Base-by-base conservation (phyloP, 2,113 vertebrate species). In the Pygoscelis antarcticus region DNA sequence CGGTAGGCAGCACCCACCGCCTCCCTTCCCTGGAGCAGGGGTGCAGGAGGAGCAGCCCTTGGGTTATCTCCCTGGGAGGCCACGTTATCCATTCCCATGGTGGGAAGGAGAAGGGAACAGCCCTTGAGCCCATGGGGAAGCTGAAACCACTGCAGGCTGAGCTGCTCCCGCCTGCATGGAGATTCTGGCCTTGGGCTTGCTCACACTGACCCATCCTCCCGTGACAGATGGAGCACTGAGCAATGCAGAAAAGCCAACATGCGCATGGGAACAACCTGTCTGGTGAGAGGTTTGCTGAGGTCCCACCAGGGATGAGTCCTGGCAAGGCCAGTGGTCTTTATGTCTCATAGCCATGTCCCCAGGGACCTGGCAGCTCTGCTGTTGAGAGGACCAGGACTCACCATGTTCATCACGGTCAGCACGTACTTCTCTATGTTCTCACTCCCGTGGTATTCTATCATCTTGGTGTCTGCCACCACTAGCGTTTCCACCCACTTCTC, bases 401-500 rank as follows among this genome's bases (percentile, higher is more conserved):
- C 99, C 97, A 99, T 99, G 97, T 99, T 99, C 99, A 99, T 99
- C 94, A 99, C 97, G 2, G 99, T 99, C 87, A 99, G 98, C 85
- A 99, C 98, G 5, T 99, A 99, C 96, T 96, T 99, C 97, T 99
- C 99, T 13, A 99, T 98, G 3, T 97, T 95, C 10, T 98, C 97
- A 9, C 97, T 99, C 34, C 99, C 99, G 0, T 99, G 99, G 89
- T 99, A 98, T 79, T 99, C 99, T 76, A 99, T 98, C 99, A 99
- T 99, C 93, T 99, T 99, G 55, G 98, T 65, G 74, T 99, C 99
- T 0, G 99, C 99, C 83, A 99, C 99, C 96, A 99, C 99, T 97
- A 99, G 97, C 0, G 99, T 99, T 93, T 99, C 99, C 97, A 99
- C 99, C 99, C 99, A 99, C 96, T 99, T 99, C 97, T 99, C 99